Percentiles rank a stretch among this genome's conserved stretches.
phyloP scores from a whole-genome alignment of 2,113 vertebrate species.

The Dolichallabes microphthalmus region DNA sequence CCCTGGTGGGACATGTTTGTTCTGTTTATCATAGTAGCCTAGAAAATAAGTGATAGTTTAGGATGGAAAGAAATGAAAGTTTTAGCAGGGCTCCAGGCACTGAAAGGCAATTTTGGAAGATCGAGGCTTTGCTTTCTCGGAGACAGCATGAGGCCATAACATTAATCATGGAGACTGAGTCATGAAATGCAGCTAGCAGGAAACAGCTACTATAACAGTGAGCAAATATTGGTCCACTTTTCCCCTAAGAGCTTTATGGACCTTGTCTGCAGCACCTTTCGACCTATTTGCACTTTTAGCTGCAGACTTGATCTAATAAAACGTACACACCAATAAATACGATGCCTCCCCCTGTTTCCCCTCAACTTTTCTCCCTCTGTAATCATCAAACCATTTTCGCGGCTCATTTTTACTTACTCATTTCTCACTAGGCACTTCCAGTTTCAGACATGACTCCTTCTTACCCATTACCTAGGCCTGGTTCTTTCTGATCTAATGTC shows the following conservation, averaged over 20 bases:
- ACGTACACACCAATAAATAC: neutral
- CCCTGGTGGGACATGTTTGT: slow-evolving; percentile 37
- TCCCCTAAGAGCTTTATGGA: slow-evolving; percentile 6
- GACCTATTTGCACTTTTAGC: neutral
- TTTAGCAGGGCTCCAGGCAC: slow-evolving; percentile 38
- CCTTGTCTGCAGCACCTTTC: neutral
- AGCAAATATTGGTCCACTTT: neutral
- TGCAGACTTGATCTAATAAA: neutral
- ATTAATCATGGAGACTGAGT: slow-evolving; percentile 46
- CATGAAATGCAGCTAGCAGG: neutral
- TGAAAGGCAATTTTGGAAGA: slow-evolving; percentile 52
- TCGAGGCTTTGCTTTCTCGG: neutral
- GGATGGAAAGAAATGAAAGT: slow-evolving; percentile 32
- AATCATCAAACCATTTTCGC: neutral
- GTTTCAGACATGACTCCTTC: slow-evolving; percentile 26
- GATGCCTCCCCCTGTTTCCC: neutral
- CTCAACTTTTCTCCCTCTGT: neutral
- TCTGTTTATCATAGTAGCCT: slow-evolving; percentile 45
- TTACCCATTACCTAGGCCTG: slow-evolving; percentile 4
- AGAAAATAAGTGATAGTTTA: slow-evolving; percentile 3
- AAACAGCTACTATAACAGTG: neutral
- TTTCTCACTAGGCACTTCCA: neutral
- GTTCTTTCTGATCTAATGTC: slow-evolving; percentile 32
- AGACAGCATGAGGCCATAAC: slow-evolving; percentile 33
- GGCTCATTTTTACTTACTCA: neutral